Percentiles rank a stretch among this genome's conserved stretches.
phyloP scores from a whole-genome alignment of 2,113 vertebrate genomes.

The Thalassoma bifasciatum region DNA sequence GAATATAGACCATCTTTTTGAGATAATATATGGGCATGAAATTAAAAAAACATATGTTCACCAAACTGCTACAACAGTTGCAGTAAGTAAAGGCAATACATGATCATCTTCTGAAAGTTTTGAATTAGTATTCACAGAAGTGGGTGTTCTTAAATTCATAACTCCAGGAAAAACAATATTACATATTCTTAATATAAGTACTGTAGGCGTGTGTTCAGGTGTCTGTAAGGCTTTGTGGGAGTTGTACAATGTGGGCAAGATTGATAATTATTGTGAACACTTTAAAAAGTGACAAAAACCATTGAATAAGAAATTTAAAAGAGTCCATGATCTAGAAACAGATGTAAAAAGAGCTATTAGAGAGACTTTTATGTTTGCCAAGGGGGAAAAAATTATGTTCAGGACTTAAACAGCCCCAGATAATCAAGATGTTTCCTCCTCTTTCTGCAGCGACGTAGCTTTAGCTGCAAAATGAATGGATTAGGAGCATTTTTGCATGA shows the following conservation, averaged over 20 bases:
- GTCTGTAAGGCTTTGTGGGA: constrained; percentile 3
- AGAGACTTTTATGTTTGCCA: constrained; percentile 23
- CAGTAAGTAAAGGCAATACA: not conserved
- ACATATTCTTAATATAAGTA: constrained; percentile 38
- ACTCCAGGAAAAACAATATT: constrained; percentile 21
- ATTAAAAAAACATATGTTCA: too few species aligned
- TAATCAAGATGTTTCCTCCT: constrained; percentile 24
- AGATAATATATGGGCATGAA: too few species aligned
- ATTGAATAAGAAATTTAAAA: not conserved
- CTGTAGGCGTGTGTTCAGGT: constrained; percentile 21
- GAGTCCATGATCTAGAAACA: constrained; percentile 12
- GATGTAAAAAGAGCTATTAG: constrained; percentile 9
- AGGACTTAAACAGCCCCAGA: not conserved
- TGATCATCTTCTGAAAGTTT: not conserved
- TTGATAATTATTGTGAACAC: constrained; percentile 45
- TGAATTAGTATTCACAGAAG: not conserved
- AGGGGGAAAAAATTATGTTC: constrained; percentile 11
- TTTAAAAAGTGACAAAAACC: not conserved
- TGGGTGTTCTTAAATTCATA: constrained; percentile 47
- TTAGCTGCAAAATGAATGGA: constrained; percentile 39
- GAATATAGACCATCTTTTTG: not conserved
- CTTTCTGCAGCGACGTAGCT: constrained; percentile 38
- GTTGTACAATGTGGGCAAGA: constrained; percentile 2
- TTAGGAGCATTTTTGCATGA: constrained; percentile 24
- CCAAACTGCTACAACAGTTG: not conserved